Percentiles rank a stretch among this genome's conserved stretches.
phyloP scores from a whole-genome alignment of 1,140 invertebrate genomes.

The Latrodectus geometricus region DNA sequence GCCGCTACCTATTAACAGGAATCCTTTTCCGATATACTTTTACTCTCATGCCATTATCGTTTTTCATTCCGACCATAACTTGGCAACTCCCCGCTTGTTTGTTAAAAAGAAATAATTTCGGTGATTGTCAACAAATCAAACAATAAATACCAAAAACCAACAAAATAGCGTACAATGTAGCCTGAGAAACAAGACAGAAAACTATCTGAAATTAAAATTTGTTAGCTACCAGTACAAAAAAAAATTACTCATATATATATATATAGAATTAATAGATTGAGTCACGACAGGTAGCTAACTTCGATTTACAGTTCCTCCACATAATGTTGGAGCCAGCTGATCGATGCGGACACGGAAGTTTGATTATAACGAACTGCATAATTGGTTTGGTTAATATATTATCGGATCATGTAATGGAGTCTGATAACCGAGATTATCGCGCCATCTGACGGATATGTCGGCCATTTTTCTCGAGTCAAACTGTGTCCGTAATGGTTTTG shows the following conservation, averaged over 20 bases:
- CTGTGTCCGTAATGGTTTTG: not conserved
- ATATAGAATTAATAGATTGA: not conserved
- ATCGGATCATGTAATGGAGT: not conserved
- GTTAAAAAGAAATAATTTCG: not conserved
- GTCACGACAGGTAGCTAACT: not conserved
- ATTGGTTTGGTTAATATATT: conserved; percentile 2
- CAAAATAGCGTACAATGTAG: not conserved
- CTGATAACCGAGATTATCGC: conserved; percentile 1
- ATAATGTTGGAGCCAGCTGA: not conserved
- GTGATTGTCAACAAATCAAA: not conserved
- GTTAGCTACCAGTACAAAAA: not conserved
- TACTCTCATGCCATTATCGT: not conserved
- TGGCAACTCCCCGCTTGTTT: not conserved
- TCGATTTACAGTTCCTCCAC: not conserved
- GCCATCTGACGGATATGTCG: not conserved
- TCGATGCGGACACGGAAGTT: not conserved
- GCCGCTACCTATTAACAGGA: not conserved
- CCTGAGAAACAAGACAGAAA: not conserved
- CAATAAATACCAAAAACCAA: not conserved
- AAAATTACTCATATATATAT: not conserved
- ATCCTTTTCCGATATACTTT: not conserved
- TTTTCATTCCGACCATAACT: not conserved
- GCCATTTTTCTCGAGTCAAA: not conserved
- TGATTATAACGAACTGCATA: not conserved
- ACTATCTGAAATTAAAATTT: not conserved